Evolutionary conservation across 2,888 invertebrate species (phyloP).

Genomic region (Trissolcus brochymenae): DNA sequence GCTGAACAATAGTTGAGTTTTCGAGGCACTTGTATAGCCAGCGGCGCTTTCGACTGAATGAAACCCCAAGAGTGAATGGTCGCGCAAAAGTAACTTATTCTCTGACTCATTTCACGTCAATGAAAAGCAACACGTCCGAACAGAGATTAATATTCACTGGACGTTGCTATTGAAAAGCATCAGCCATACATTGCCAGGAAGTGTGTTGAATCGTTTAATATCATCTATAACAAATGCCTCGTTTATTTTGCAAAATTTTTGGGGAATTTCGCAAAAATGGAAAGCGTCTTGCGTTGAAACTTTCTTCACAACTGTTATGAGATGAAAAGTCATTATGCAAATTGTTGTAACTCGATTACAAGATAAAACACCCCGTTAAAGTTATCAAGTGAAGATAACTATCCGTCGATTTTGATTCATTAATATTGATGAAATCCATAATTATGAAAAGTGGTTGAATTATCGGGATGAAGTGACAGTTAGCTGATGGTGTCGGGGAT

Average conservation of each 20-base stretch:
- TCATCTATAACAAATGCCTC: too few relatives aligned
- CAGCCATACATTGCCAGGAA: slow-evolving; percentile 11
- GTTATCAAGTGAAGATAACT: background rate
- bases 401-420: slow-evolving; percentile 17
- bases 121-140: slow-evolving; percentile 59
- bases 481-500: slow-evolving; percentile 7
- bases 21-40: slow-evolving; percentile 30
- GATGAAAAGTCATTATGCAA: slow-evolving; percentile 10
- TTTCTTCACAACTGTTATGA: too few relatives aligned
- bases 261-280: too few relatives aligned
- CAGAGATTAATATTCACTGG: slow-evolving; percentile 58
- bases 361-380: slow-evolving; percentile 22
- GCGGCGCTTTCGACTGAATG: slow-evolving; percentile 65
- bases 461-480: slow-evolving; percentile 19
- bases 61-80: slow-evolving; percentile 65
- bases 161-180: slow-evolving; percentile 39
- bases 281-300: too few relatives aligned
- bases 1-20: slow-evolving; percentile 5
- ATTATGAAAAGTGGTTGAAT: slow-evolving; percentile 28
- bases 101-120: slow-evolving; percentile 67
- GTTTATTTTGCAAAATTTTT: too few relatives aligned
- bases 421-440: slow-evolving; percentile 20
- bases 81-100: slow-evolving; percentile 58
- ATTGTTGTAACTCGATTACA: slow-evolving; percentile 18
- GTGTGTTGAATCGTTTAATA: too few relatives aligned